A percentile compares a stretch with the other conserved stretches of the same genome.
These are phyloP conservation scores for human DNA, from an alignment of 2,113 vertebrate genomes.

Conservation along the genomic window GRCh38 chr18:27024501-27025000, in stretches of 20 bases:
- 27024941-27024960: neutral
- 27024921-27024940: neutral
- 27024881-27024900: neutral
- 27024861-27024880: neutral
- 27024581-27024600: neutral
- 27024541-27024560: neutral
- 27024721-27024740: neutral
- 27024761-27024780: neutral
- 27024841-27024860: neutral
- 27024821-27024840: neutral
- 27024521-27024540: neutral
- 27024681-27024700: neutral
- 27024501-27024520: neutral
- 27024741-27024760: neutral
- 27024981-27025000: neutral
- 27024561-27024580: neutral
- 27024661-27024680: neutral
- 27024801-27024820: neutral
- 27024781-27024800: neutral
- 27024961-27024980: neutral
- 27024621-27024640: neutral
- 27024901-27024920: neutral
- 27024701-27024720: neutral
- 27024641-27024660: too few relatives aligned
- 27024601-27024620: neutral